These are phyloP conservation scores for Mola mola DNA, from an alignment of 2,113 vertebrate genomes.

Conservation along the genomic window DNA sequence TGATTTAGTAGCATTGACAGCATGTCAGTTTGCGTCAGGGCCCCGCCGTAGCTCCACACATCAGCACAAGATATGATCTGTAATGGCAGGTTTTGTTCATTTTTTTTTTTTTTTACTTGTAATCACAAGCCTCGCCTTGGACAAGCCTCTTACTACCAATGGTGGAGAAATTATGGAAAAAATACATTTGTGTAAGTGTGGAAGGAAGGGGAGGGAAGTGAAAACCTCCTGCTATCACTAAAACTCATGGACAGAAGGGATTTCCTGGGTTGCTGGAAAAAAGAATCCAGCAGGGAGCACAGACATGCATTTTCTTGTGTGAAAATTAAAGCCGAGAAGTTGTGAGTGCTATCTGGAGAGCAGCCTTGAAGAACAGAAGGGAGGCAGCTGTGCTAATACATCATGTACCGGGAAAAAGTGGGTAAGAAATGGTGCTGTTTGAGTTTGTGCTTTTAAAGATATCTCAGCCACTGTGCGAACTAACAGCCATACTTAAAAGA, in stretches of 20 bases:
- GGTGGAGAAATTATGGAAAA: slow-evolving; percentile 8
- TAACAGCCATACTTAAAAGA: slow-evolving; percentile 18
- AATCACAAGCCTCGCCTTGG: too few relatives aligned
- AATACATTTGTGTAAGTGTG: not conserved
- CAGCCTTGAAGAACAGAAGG: slow-evolving; percentile 25
- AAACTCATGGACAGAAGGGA: slow-evolving; percentile 30
- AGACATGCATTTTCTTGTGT: slow-evolving; percentile 40
- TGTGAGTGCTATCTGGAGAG: slow-evolving; percentile 8
- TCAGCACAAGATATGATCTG: slow-evolving; percentile 9
- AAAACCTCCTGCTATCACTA: slow-evolving; percentile 60
- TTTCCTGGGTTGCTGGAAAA: slow-evolving; percentile 32
- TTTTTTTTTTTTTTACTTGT: too few relatives aligned
- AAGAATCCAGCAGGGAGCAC: slow-evolving; percentile 39
- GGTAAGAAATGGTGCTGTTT: not conserved
- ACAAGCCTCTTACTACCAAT: too few relatives aligned
- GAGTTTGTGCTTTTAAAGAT: slow-evolving; percentile 17
- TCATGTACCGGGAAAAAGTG: not conserved
- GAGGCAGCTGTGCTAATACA: slow-evolving; percentile 39
- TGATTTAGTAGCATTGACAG: slow-evolving; percentile 19
- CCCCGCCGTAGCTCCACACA: slow-evolving; percentile 5
- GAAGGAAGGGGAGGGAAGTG: slow-evolving; percentile 4
- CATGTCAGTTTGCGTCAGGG: slow-evolving; percentile 12
- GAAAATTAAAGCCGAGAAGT: slow-evolving; percentile 33
- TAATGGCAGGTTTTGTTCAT: slow-evolving; percentile 5
- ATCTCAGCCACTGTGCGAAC: slow-evolving; percentile 15